These are phyloP conservation scores for Caenorhabditis tropicalis DNA, from an alignment of 1,140 invertebrate genomes.

Conservation along the genomic window DNA sequence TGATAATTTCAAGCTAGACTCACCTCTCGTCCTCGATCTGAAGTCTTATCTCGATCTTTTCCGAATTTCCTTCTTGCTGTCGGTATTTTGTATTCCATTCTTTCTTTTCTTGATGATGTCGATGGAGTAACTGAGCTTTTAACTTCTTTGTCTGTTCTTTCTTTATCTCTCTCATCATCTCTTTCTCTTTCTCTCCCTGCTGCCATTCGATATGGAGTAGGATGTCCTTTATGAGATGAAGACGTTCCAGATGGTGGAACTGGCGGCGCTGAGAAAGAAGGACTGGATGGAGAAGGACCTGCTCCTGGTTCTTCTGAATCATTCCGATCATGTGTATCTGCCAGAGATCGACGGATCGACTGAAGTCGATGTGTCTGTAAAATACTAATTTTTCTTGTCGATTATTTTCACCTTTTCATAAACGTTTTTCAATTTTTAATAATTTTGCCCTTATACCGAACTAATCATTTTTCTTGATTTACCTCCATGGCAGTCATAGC, in stretches of 20 bases:
- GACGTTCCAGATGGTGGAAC: background rate
- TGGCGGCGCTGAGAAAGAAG: background rate
- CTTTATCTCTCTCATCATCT: background rate
- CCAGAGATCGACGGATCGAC: conserved; percentile 35
- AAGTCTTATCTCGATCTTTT: background rate
- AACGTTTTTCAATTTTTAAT: background rate
- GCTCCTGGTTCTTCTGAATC: background rate
- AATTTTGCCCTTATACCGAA: no score
- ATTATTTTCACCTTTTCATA: no score
- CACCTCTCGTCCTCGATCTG: background rate
- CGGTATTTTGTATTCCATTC: conserved; percentile 38
- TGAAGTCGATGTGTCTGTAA: conserved; percentile 45
- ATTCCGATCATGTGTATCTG: conserved; percentile 14
- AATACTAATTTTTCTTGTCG: no score
- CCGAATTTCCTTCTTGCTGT: conserved; percentile 12
- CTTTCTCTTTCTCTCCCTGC: conserved; percentile 12
- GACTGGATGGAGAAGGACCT: background rate
- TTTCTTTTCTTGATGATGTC: background rate
- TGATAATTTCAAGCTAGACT: no score
- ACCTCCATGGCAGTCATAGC: conserved; percentile 16
- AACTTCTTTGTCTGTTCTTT: background rate
- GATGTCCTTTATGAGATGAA: background rate
- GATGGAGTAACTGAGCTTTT: background rate
- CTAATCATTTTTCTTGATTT: background rate
- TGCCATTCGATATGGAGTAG: no score